These are phyloP conservation scores for Rhinatrema bivittatum DNA, from an alignment of 2,797 vertebrate genomes.

Conservation along the genomic window DNA sequence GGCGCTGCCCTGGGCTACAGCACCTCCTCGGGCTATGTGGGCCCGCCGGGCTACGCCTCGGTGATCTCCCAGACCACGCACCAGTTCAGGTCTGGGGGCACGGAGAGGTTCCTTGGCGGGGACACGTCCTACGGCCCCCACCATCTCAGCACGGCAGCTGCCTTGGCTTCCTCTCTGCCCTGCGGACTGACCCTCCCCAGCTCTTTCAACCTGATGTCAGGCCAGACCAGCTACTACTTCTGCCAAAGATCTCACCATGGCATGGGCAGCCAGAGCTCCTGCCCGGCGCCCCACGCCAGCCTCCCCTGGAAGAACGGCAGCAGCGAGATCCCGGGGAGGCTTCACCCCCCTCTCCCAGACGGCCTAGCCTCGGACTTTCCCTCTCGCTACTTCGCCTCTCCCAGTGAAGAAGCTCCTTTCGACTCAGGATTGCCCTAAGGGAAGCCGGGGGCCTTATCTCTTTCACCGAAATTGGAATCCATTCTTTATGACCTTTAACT, in stretches of 20 bases:
- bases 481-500: too few relatives aligned
- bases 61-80: constrained; percentile 42
- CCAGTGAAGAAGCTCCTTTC: constrained; percentile 21
- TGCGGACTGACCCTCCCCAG: constrained; percentile 45
- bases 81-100: constrained; percentile 23
- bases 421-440: constrained; percentile 6
- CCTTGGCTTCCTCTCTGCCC: constrained; percentile 41
- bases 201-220: constrained; percentile 54
- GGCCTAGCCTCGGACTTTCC: constrained; percentile 36
- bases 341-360: constrained; percentile 31
- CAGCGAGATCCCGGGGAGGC: constrained; percentile 12
- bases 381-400: constrained; percentile 43
- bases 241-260: constrained; percentile 23
- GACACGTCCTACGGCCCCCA: constrained; percentile 42
- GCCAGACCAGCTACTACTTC: constrained; percentile 59
- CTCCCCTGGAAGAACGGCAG: constrained; percentile 17
- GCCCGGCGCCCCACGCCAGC: constrained; percentile 1
- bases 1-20: constrained; percentile 8
- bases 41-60: constrained; percentile 40
- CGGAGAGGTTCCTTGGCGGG: constrained; percentile 39
- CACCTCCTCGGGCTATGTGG: constrained; percentile 13
- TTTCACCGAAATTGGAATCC: too few relatives aligned
- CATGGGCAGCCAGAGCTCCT: constrained; percentile 13
- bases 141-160: constrained; percentile 33
- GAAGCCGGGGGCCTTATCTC: too few relatives aligned